These are phyloP conservation scores for Steromphala cineraria DNA, from an alignment of 2,888 invertebrate species.

Conservation along the genomic window DNA sequence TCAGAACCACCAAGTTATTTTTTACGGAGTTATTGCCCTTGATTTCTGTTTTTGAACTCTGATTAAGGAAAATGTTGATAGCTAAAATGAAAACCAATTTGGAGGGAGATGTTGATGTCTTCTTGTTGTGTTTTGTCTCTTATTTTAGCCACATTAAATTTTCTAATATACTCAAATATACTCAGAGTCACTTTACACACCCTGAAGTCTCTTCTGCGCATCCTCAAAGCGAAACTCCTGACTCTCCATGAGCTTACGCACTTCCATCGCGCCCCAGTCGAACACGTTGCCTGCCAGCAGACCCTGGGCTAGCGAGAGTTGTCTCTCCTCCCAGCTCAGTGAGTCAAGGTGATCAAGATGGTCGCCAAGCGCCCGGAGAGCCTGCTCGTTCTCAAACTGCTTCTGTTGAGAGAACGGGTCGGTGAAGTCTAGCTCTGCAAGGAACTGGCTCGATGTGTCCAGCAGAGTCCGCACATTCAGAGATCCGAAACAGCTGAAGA, in stretches of 20 bases:
- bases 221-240: slow-evolving; percentile 86
- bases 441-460: slow-evolving; percentile 92
- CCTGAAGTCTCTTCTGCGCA: slow-evolving; percentile 88
- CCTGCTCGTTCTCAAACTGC: slow-evolving; percentile 88
- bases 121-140: too few relatives aligned
- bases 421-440: slow-evolving; percentile 92
- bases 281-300: slow-evolving; percentile 91
- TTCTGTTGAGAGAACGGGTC: slow-evolving; percentile 91
- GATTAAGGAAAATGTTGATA: too few relatives aligned
- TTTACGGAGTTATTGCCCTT: too few relatives aligned
- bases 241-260: slow-evolving; percentile 87
- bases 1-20: too few relatives aligned
- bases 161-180: too few relatives aligned
- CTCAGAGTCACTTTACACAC: slow-evolving; percentile 68
- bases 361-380: slow-evolving; percentile 82
- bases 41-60: too few relatives aligned
- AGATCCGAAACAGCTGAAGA: slow-evolving; percentile 82
- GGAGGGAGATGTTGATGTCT: too few relatives aligned
- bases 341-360: slow-evolving; percentile 84
- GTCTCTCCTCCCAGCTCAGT: slow-evolving; percentile 77
- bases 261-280: slow-evolving; percentile 97
- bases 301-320: slow-evolving; percentile 78
- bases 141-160: too few relatives aligned
- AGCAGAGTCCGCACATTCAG: slow-evolving; percentile 92
- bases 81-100: too few relatives aligned